These are phyloP conservation scores for Noctua janthina DNA, from an alignment of 2,888 invertebrate genomes.

Conservation along the genomic window DNA sequence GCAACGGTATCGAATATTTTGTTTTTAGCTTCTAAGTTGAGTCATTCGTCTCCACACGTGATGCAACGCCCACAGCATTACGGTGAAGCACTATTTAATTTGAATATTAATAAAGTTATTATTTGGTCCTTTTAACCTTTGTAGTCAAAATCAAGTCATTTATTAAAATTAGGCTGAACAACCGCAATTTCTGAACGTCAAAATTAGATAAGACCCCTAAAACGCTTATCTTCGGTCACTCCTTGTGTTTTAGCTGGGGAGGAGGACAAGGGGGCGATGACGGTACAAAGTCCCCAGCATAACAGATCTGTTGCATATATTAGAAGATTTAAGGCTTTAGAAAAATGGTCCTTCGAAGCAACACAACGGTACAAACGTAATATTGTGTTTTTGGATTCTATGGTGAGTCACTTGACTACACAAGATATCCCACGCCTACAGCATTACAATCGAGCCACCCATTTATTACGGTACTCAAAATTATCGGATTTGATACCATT, in stretches of 20 bases:
- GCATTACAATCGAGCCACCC: not conserved
- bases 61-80: slow-evolving; percentile 3
- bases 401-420: slow-evolving; percentile 5
- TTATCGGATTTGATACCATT: not conserved
- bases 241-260: not conserved
- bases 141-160: not conserved
- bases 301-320: not conserved
- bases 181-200: not conserved
- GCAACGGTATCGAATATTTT: not conserved
- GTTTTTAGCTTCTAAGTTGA: not conserved
- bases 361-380: slow-evolving; percentile 1
- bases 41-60: not conserved
- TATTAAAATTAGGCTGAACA: not conserved
- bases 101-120: not conserved
- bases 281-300: not conserved
- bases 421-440: not conserved
- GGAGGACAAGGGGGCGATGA: not conserved
- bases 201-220: not conserved
- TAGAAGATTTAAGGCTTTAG: not conserved
- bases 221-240: not conserved
- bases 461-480: not conserved
- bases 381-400: not conserved
- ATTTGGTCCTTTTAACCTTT: not conserved
- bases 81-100: not conserved
- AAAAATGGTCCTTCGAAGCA: not conserved